These are phyloP conservation scores for Meloe dianella DNA, from an alignment of 2,888 invertebrate genomes.

Conservation along the genomic window DNA sequence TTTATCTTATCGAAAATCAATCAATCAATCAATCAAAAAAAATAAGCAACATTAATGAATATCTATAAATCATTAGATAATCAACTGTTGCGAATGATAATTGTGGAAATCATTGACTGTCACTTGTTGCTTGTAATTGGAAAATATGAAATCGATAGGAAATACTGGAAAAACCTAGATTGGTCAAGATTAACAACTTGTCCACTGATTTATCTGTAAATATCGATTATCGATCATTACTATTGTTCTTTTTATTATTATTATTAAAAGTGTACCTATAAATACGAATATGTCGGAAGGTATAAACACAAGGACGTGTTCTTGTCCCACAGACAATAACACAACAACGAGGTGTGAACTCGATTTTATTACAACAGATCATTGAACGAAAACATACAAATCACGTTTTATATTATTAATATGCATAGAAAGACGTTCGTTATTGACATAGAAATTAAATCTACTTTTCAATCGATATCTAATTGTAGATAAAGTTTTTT, in stretches of 20 bases:
- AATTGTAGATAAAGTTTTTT: neutral
- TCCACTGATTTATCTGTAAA: neutral
- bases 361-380: conserved; percentile 4
- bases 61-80: neutral
- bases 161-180: neutral
- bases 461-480: neutral
- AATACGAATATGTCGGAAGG: neutral
- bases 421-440: neutral
- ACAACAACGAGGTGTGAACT: conserved; percentile 10
- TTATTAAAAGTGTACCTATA: neutral
- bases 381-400: conserved; percentile 2
- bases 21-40: neutral
- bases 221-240: neutral
- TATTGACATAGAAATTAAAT: conserved; percentile 2
- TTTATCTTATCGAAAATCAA: neutral
- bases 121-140: neutral
- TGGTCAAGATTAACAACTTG: conserved; percentile 13
- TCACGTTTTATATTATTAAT: neutral
- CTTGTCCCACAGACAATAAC: conserved; percentile 15
- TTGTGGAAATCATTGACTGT: neutral
- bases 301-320: conserved; percentile 13
- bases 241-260: neutral
- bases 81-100: neutral
- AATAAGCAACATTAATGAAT: neutral
- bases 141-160: neutral